Base-by-base conservation (phyloP, 2,797 vertebrate genomes). In the Acrossocheilus wenchowensis region DNA sequence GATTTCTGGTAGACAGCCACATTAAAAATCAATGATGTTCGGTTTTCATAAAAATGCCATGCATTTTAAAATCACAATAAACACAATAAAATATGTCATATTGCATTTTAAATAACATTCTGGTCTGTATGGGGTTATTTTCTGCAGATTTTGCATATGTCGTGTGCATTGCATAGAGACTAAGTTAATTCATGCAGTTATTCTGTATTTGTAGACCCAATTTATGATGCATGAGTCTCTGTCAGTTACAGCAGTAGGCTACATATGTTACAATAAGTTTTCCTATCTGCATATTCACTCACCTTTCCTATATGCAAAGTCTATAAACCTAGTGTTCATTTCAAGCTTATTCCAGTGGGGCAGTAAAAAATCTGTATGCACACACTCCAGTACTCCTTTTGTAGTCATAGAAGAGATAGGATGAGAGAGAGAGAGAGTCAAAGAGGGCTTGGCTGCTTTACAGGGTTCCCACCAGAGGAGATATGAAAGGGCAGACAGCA, bases 391-490 rank as follows among this genome's bases (percentile, higher is more conserved):
- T 66, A 2, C n/a, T 80, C 10, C 78, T 80, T 64, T 23, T 77
- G 74, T 36, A 36, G 48, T 11, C 5, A 48, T 14, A 34, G 41
- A 48, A 66, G 19, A 43, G 54, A 43, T n/a, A 26, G 23, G 34
- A 68, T 68, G 34, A 43, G 54, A 52, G 50, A 30, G 36, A 19
- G 5, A 34, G 50, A 11, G 39, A 81, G 41, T 66, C 30, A 66
- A 66, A 81, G 26, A 41, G 78, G 62, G 43, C 78, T 45, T 68
- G 43, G 78, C 60, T 66, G 78, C 78, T 79, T 79, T 79, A 68
- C 60, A 81, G 60, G 78, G 62, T 68, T 81, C 43, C 43, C 78
- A 80, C 14, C 41, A 50, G 43, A 81, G 34, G 26, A 36, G n/a
- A 36, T 66, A 50, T 50, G 26, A 66, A 81, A 81, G 43, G 78